Conservation (phyloP, 2,888 invertebrate genomes). For the Lobophora halterata region DNA sequence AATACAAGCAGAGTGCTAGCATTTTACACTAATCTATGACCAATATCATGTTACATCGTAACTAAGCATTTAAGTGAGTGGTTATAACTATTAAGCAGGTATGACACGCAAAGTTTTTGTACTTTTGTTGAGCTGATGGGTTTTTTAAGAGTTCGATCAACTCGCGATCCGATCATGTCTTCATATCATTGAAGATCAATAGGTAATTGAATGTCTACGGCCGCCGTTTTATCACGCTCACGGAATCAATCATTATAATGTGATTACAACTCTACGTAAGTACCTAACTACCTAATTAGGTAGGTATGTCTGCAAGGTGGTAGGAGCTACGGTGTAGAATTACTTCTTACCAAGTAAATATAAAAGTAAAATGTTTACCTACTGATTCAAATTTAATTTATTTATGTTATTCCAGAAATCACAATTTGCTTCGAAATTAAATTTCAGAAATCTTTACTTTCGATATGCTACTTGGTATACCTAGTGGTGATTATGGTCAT, state of each 20-base stretch:
- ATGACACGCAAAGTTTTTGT: conserved; percentile 20
- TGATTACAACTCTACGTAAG: too few relatives aligned
- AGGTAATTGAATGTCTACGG: conserved; percentile 9
- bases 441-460: too few relatives aligned
- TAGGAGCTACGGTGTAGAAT: too few relatives aligned
- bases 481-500: too few relatives aligned
- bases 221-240: conserved; percentile 12
- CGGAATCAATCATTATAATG: neutral
- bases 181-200: conserved; percentile 5
- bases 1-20: conserved; percentile 10
- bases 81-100: conserved; percentile 7
- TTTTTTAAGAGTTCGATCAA: conserved; percentile 21
- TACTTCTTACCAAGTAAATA: too few relatives aligned
- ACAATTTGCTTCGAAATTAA: too few relatives aligned
- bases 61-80: conserved; percentile 12
- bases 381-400: too few relatives aligned
- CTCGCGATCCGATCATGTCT: conserved; percentile 15
- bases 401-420: too few relatives aligned
- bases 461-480: too few relatives aligned
- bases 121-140: conserved; percentile 12
- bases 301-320: too few relatives aligned
- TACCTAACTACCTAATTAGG: too few relatives aligned
- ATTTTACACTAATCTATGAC: conserved; percentile 12
- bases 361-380: too few relatives aligned
- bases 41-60: conserved; percentile 22